Evolutionary conservation across 2,888 invertebrate species (phyloP).

Genomic region (Limnephilus marmoratus): DNA sequence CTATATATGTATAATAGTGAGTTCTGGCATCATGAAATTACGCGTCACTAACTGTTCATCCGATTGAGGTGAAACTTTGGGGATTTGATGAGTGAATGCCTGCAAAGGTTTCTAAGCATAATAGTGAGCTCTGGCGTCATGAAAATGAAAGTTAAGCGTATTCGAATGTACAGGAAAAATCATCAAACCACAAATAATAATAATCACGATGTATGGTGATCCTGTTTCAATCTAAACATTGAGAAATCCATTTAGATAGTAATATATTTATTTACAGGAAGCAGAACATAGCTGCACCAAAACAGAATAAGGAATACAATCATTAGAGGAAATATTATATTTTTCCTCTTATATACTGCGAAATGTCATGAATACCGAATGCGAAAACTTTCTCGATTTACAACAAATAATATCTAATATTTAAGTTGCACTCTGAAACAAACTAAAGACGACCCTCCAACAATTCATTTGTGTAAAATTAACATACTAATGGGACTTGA

Average conservation of each 20-base stretch:
- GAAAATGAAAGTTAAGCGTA: background rate
- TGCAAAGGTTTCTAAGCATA: too few relatives aligned
- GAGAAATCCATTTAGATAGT: background rate
- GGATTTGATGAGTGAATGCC: too few relatives aligned
- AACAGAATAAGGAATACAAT: background rate
- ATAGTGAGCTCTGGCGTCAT: too few relatives aligned
- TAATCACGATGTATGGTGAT: background rate
- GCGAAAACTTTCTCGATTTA: slow-evolving; percentile 25
- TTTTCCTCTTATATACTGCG: background rate
- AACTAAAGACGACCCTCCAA: slow-evolving; percentile 18
- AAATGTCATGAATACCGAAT: slow-evolving; percentile 33
- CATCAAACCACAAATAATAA: background rate
- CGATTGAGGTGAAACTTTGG: too few relatives aligned
- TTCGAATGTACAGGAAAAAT: background rate
- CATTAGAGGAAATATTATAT: background rate
- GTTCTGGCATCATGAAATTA: too few relatives aligned
- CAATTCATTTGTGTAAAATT: slow-evolving; percentile 38
- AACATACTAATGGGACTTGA: slow-evolving; percentile 34
- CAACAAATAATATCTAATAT: slow-evolving; percentile 36
- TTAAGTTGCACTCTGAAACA: slow-evolving; percentile 41
- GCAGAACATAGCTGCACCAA: background rate
- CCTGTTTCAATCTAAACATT: background rate
- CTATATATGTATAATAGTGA: too few relatives aligned
- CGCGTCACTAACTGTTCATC: too few relatives aligned
- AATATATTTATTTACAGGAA: background rate